phyloP scores from a whole-genome alignment of 2,797 vertebrate genomes.

The Emys orbicularis region DNA sequence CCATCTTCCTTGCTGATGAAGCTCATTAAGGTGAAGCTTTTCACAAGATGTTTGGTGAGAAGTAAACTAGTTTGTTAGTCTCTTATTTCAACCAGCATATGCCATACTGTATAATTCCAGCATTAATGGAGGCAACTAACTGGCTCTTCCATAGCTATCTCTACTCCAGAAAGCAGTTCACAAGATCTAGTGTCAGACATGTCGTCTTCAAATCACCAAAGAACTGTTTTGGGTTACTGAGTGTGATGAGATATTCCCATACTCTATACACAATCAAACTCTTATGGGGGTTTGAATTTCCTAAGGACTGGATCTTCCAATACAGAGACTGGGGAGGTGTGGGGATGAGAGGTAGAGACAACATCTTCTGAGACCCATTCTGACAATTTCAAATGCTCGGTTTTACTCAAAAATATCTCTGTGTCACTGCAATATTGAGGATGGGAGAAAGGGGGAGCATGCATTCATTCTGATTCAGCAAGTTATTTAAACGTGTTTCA shows the following conservation, averaged over 20 bases:
- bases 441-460: not conserved
- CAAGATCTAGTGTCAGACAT: not conserved
- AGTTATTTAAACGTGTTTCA: not conserved
- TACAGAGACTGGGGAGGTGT: not conserved
- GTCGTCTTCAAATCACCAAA: not conserved
- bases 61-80: conserved; percentile 2
- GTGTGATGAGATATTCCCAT: not conserved
- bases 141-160: conserved; percentile 29
- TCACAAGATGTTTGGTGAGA: not conserved
- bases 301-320: not conserved
- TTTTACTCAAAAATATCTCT: not conserved
- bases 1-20: not conserved
- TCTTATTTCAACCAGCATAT: conserved; percentile 7
- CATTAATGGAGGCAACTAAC: conserved; percentile 39
- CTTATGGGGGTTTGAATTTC: not conserved
- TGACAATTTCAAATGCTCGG: not conserved
- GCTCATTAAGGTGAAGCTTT: conserved; percentile 2
- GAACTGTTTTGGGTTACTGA: not conserved
- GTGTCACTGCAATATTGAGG: not conserved
- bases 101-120: not conserved
- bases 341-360: not conserved
- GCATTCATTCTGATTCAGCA: not conserved
- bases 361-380: not conserved
- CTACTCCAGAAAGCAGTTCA: not conserved
- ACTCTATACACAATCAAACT: not conserved